Evolutionary conservation across 2,113 vertebrate genomes (phyloP).

Genomic region (Mormyrus lacerda): DNA sequence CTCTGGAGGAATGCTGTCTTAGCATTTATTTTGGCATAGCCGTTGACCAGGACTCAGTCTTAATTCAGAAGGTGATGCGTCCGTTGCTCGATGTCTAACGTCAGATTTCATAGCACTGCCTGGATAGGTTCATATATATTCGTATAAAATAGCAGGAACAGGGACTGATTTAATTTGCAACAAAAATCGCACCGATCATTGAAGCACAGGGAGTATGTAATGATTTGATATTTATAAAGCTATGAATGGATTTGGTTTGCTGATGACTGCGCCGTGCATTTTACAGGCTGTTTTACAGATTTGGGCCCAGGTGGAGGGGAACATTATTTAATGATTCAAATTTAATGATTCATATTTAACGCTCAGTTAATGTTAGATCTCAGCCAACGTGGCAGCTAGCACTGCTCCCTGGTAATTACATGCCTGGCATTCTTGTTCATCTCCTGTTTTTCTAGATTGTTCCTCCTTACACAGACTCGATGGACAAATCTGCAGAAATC

Average conservation of each 20-base stretch:
- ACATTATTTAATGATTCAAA: not conserved
- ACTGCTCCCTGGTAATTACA: not conserved
- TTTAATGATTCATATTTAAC: not conserved
- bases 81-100: not conserved
- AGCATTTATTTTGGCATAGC: not conserved
- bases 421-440: not conserved
- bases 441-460: not conserved
- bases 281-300: not conserved
- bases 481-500: constrained; percentile 7
- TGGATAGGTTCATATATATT: not conserved
- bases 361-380: not conserved
- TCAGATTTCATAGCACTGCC: not conserved
- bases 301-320: not conserved
- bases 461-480: not conserved
- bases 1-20: not conserved
- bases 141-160: not conserved
- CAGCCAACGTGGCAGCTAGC: not conserved
- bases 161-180: not conserved
- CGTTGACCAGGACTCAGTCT: not conserved
- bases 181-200: not conserved
- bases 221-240: not conserved
- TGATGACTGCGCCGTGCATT: not conserved
- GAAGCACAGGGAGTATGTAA: not conserved
- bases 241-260: not conserved
- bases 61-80: not conserved